Base-by-base conservation (phyloP, 2,888 invertebrate genomes). In the Chrysina gloriosa region DNA sequence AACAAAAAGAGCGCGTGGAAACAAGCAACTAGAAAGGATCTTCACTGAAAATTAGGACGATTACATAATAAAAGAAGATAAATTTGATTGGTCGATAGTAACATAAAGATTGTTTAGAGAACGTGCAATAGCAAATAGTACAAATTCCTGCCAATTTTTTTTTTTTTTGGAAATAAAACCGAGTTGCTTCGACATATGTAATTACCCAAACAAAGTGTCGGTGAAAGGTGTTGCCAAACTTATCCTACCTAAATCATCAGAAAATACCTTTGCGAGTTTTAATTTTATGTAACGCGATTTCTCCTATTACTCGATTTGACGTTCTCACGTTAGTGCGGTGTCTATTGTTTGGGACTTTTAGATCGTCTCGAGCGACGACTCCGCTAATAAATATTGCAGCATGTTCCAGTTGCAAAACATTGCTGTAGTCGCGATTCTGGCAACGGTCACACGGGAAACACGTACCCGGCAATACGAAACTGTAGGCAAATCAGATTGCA, bases 371-470 rank as follows among this genome's bases (percentile, higher is more conserved):
- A 42, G 27, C 42, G 27, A n/a, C 25, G 14, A 45, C 27, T 27
- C 25, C 11, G 19, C 31, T 52, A 52, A 61, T 61, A 42, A 61
- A 61, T 27, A 42, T 39, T 45, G 58, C 27, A 58, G 42, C 25
- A 61, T 45, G 29, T 27, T 61, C 14, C 27, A 61, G 29, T 61
- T 61, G 58, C 58, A 61, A 61, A 61, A 45, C 58, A 19, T 19
- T 16, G 58, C 7, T 42, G 27, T 42, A 42, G 42, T 61, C 23
- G 58, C 9, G 16, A 61, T 42, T 29, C 42, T 16, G 27, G 16
- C 42, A 45, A 7, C 58, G 58, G 58, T 61, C 58, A 45, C 58
- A 61, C 58, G 58, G 58, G 58, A 61, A 61, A 61, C 34, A 42
- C 27, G 58, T 42, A 52, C 21, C 21, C 6, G 21, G 31, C 21